A percentile compares a stretch with the other conserved stretches of the same genome.
phyloP scores from a whole-genome alignment of 2,113 vertebrate species.

The Nycticebus coucang region DNA sequence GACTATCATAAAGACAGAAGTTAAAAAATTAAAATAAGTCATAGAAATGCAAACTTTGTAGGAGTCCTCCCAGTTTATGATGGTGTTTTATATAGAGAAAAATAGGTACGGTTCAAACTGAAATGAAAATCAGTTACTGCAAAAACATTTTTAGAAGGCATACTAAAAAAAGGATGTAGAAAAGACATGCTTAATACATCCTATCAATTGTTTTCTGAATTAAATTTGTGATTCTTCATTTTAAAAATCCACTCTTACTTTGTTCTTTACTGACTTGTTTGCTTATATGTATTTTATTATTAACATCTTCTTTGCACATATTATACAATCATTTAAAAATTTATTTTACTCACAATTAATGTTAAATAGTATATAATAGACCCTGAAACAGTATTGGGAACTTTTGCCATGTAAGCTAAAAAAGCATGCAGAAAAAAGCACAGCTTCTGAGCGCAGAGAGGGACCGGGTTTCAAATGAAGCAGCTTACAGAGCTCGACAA shows the following conservation, averaged over 20 bases:
- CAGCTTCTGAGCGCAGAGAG: not conserved
- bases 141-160: slow-evolving; percentile 47
- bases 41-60: slow-evolving; percentile 18
- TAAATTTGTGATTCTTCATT: slow-evolving; percentile 4
- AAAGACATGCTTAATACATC: not conserved
- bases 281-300: not conserved
- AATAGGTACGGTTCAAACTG: slow-evolving; percentile 11
- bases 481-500: not conserved
- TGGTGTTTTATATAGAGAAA: not conserved
- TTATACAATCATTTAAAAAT: not conserved
- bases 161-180: not conserved
- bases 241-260: not conserved
- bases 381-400: not conserved
- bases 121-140: not conserved
- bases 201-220: slow-evolving; percentile 25
- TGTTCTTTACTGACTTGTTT: not conserved
- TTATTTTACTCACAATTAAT: not conserved
- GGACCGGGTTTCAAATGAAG: no score
- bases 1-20: not conserved
- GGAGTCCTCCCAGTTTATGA: not conserved
- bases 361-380: not conserved
- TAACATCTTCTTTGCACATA: not conserved
- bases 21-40: slow-evolving; percentile 20
- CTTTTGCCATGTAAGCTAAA: not conserved
- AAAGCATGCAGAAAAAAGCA: not conserved